Percentiles rank a stretch among this genome's conserved stretches.
phyloP scores from a whole-genome alignment of 2,797 vertebrate genomes.

The Phrynocephalus guinanensis region DNA sequence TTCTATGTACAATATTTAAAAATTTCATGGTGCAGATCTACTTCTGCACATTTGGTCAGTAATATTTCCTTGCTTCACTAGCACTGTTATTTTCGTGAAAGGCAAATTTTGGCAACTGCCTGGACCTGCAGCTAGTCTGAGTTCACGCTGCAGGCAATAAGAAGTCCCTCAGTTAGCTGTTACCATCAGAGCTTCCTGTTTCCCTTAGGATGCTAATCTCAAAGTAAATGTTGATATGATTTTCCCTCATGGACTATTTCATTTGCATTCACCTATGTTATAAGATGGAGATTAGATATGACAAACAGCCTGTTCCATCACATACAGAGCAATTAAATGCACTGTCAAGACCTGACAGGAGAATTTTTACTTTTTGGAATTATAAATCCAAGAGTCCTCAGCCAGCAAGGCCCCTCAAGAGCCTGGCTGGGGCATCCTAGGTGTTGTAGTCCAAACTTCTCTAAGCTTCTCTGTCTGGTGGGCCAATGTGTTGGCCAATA shows the following conservation, averaged over 20 bases:
- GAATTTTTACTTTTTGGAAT: no score
- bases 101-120: not conserved
- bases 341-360: not conserved
- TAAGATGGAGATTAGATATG: not conserved
- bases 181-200: not conserved
- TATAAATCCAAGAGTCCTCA: no score
- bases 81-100: no score
- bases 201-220: not conserved
- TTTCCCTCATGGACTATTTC: not conserved
- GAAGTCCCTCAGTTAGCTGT: no score
- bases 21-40: not conserved
- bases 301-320: not conserved
- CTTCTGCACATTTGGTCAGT: not conserved
- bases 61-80: not conserved
- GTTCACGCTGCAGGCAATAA: not conserved
- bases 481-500: no score
- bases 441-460: no score
- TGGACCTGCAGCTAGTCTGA: not conserved
- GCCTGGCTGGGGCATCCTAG: no score
- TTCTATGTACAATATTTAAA: not conserved
- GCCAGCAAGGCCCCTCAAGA: no score
- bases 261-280: not conserved
- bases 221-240: not conserved
- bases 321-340: not conserved
- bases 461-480: no score